Base-by-base conservation (phyloP, 1,140 invertebrate species). In the Calliopsis andreniformis region DNA sequence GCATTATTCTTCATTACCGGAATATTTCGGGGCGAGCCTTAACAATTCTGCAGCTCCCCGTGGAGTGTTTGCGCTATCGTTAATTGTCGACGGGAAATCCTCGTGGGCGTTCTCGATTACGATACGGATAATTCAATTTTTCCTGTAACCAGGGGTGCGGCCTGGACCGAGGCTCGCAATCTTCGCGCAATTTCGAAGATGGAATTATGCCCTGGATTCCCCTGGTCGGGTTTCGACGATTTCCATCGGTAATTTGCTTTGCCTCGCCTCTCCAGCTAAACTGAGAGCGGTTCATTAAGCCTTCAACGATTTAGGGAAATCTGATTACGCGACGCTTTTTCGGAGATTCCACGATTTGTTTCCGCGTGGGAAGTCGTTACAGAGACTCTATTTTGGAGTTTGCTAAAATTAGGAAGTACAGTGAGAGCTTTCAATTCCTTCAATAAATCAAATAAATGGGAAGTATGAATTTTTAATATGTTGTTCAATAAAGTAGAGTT, bases 1-100 rank as follows among this genome's bases (percentile, higher is more conserved):
- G 71, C 71, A 75, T 75, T 75, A 75, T 75, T 75, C 71, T 75
- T 75, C 71, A 49, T 75, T 75, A 67, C 51, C 42, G 39, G 62
- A 67, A 75, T 75, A 75, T 75, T 75, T 75, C 51, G 62, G 43
- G 71, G 62, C 71, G 63, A 28, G 51, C 30, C 51, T 67, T 67
- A 67, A 75, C 71, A 47, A 75, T 51, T n/a, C 49, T 56, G 62
- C 58, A 67, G 49, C 32, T 10, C 3, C 10, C 39, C 51, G 6
- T n/a, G 16, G 42, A 64, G 56, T 75, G 53, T 75, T 67, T 56
- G 63, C 51, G 30, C 20, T 73, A 45, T 47, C 42, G 47, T 75
- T 75, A 67, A 75, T 75, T 75, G 71, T 20, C 62, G 42, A 20
- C 47, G 3, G 39, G 28, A 30, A 55, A 67, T 43, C 45, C 25